Evolutionary conservation across 2,888 invertebrate species (phyloP).

Genomic region (Strigamia maritima): DNA sequence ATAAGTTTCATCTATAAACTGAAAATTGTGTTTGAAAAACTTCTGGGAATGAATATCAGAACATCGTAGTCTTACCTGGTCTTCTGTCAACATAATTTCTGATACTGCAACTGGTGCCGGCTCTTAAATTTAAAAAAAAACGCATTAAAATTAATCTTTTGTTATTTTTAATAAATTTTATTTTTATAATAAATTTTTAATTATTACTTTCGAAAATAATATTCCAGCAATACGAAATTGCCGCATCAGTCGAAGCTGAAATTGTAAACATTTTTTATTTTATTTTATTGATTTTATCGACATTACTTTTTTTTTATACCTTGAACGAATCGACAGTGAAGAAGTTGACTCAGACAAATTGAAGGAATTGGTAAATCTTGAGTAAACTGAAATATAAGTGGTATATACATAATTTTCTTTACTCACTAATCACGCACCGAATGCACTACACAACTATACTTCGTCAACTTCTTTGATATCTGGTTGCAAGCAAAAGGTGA

Average conservation of each 20-base stretch:
- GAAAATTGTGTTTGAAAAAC: neutral
- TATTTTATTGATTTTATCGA: no score
- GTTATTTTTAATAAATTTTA: no score
- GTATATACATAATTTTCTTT: neutral
- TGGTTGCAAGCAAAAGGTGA: neutral
- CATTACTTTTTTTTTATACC: neutral
- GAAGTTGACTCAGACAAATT: neutral
- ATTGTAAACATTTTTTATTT: neutral
- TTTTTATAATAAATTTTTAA: neutral
- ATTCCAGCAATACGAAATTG: neutral
- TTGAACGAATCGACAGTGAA: neutral
- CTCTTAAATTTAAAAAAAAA: neutral
- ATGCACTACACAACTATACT: neutral
- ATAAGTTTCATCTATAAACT: neutral
- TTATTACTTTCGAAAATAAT: neutral
- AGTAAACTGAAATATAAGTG: neutral
- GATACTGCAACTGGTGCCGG: neutral
- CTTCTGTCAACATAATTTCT: neutral
- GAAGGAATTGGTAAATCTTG: neutral
- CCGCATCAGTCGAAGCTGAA: neutral
- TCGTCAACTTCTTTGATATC: neutral
- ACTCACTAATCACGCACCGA: no score
- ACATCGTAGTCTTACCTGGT: neutral
- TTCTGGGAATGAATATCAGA: neutral
- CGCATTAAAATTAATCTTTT: neutral